A percentile compares a stretch with the other conserved stretches of the same genome.
These are phyloP conservation scores for Sericinus montela DNA, from an alignment of 2,888 invertebrate species.

Conservation along the genomic window DNA sequence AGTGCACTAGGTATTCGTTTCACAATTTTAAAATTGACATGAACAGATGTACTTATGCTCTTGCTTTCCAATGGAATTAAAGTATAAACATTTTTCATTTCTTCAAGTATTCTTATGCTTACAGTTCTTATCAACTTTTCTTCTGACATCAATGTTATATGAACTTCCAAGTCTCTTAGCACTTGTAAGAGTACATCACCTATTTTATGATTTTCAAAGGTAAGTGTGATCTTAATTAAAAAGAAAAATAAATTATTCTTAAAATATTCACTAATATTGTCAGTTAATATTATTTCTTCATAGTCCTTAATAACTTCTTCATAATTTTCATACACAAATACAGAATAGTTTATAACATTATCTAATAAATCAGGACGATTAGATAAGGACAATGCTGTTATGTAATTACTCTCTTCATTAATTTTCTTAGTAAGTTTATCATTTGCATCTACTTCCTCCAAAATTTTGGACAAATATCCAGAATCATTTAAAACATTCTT, in stretches of 20 bases:
- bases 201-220: constrained; percentile 36
- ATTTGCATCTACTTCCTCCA: constrained; percentile 45
- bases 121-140: constrained; percentile 42
- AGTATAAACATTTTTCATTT: constrained; percentile 39
- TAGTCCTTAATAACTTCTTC: constrained; percentile 43
- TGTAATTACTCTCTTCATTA: constrained; percentile 44
- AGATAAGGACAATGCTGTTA: constrained; percentile 52
- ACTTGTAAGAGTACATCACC: constrained; percentile 38
- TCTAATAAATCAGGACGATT: constrained; percentile 55
- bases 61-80: constrained; percentile 41
- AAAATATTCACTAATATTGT: constrained; percentile 47
- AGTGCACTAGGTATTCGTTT: constrained; percentile 48
- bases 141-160: constrained; percentile 41
- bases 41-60: constrained; percentile 31
- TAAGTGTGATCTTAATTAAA: constrained; percentile 38
- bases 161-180: constrained; percentile 42
- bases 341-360: constrained; percentile 35
- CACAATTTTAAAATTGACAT: constrained; percentile 44
- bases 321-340: constrained; percentile 48
- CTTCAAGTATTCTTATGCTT: constrained; percentile 41
- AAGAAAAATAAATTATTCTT: constrained; percentile 37
- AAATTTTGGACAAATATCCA: constrained; percentile 45
- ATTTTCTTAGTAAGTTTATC: constrained; percentile 38
- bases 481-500: constrained; percentile 44
- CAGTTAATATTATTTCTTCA: constrained; percentile 39